These are phyloP conservation scores for Trematomus loennbergii DNA, from an alignment of 2,113 vertebrate genomes.

Conservation along the genomic window DNA sequence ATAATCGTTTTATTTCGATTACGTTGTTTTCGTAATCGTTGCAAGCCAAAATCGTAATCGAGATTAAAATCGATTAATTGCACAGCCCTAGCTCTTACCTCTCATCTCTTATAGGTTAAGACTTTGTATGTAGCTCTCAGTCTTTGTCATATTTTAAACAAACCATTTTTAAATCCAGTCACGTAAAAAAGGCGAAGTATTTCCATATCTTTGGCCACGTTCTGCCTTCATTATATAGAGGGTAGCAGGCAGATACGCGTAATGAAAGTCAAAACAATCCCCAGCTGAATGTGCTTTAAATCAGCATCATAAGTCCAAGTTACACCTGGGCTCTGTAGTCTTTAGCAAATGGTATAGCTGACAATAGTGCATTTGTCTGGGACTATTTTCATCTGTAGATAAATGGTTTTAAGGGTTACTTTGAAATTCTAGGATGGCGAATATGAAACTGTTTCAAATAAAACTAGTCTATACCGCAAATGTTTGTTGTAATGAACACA, in stretches of 20 bases:
- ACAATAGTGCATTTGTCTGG: neutral
- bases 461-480: neutral
- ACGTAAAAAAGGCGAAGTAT: neutral
- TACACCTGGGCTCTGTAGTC: neutral
- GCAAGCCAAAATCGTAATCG: too few relatives aligned
- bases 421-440: neutral
- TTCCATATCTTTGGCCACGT: neutral
- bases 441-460: neutral
- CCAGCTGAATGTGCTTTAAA: neutral
- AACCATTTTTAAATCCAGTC: neutral
- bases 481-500: neutral
- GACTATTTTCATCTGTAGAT: neutral
- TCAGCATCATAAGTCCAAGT: neutral
- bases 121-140: neutral
- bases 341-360: neutral
- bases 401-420: neutral
- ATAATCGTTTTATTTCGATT: too few relatives aligned
- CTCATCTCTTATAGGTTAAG: neutral
- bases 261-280: neutral
- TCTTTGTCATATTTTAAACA: neutral
- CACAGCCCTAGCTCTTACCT: too few relatives aligned
- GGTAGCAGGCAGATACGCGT: neutral
- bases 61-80: too few relatives aligned
- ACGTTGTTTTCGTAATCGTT: too few relatives aligned
- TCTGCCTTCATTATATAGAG: neutral